phyloP scores from a whole-genome alignment of 2,888 invertebrate genomes.

The Nineta flava region DNA sequence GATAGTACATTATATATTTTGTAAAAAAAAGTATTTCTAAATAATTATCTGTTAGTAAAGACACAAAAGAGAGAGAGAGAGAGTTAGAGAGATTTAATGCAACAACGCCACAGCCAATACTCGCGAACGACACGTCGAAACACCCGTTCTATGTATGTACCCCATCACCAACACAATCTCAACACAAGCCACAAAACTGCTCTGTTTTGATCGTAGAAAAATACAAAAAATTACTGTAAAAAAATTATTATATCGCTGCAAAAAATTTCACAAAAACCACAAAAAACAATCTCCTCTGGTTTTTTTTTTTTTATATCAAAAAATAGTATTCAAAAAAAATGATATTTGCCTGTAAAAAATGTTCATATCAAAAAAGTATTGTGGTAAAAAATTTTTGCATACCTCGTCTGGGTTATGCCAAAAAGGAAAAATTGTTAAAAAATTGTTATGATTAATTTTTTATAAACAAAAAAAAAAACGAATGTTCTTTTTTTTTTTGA shows the following conservation, averaged over 20 bases:
- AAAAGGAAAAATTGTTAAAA: not conserved
- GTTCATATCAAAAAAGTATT: constrained; percentile 7
- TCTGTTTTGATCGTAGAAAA: constrained; percentile 13
- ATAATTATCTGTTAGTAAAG: constrained; percentile 3
- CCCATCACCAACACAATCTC: too few species aligned
- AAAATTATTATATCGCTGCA: constrained; percentile 9
- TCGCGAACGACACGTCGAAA: constrained; percentile 8
- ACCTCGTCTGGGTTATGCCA: not conserved
- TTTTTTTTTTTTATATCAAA: too few species aligned
- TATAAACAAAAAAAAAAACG: too few species aligned
- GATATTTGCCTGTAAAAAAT: constrained; percentile 3
- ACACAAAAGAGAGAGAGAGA: constrained; percentile 7
- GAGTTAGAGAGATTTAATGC: constrained; percentile 5
- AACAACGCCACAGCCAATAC: constrained; percentile 10
- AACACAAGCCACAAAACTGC: too few species aligned
- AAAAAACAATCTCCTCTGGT: too few species aligned
- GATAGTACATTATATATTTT: too few species aligned
- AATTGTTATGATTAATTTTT: not conserved
- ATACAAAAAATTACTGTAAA: constrained; percentile 13
- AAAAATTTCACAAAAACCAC: constrained; percentile 2
- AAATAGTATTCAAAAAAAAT: not conserved
- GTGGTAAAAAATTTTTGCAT: constrained; percentile 1
- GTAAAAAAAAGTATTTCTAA: not conserved
- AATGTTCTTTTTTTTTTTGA: too few species aligned
- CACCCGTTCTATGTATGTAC: too few species aligned